These are phyloP conservation scores for Luidia sarsii DNA, from an alignment of 53 echinoderm and acorn worm genomes.

Conservation along the genomic window DNA sequence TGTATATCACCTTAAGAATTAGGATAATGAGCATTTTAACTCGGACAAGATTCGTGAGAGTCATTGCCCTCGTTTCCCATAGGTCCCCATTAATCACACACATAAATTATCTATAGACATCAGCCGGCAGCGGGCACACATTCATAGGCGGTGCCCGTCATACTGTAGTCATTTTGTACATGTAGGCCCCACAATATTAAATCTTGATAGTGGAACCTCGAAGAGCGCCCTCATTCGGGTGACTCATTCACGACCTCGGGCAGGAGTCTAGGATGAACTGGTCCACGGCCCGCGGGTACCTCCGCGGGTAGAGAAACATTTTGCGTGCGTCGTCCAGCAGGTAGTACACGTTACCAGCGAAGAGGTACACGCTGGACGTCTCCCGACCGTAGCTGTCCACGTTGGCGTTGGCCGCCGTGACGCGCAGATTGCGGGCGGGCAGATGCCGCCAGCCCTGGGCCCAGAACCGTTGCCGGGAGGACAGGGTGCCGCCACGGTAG, in stretches of 20 bases:
- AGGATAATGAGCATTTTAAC: no score
- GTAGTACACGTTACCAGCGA: slow-evolving; percentile 39
- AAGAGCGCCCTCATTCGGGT: no score
- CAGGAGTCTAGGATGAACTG: slow-evolving; percentile 7
- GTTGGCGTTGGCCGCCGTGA: slow-evolving; percentile 32
- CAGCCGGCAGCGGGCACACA: no score
- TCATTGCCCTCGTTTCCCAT: no score
- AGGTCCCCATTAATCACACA: no score
- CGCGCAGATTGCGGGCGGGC: slow-evolving; percentile 20
- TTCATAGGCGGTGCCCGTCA: no score
- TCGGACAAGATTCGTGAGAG: no score
- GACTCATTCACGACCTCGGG: neutral
- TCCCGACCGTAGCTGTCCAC: slow-evolving; percentile 45
- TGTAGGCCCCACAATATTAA: no score
- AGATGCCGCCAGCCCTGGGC: neutral
- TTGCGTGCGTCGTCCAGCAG: slow-evolving; percentile 31
- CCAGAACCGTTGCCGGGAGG: slow-evolving; percentile 14
- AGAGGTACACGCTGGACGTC: slow-evolving; percentile 34
- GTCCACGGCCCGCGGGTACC: slow-evolving; percentile 6
- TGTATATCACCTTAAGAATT: no score
- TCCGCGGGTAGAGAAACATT: slow-evolving; percentile 1
- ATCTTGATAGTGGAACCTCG: no score
- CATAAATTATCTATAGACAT: no score
- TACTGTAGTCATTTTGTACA: no score
- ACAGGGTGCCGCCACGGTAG: slow-evolving; percentile 2